Conservation (phyloP, 2,113 vertebrate species). For the Apteryx mantelli region DNA sequence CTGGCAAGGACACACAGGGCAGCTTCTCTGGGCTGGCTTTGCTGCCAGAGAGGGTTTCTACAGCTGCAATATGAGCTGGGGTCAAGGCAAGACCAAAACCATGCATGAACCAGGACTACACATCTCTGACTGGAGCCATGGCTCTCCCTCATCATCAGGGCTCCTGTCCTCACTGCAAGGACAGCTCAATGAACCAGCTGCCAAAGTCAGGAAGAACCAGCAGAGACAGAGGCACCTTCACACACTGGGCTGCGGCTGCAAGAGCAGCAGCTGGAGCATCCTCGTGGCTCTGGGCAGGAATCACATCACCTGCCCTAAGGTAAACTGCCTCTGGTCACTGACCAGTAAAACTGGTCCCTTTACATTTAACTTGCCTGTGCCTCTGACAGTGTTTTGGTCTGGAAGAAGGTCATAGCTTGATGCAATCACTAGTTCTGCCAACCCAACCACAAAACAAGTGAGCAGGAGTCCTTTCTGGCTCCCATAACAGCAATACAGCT, state of each 20-base stretch:
- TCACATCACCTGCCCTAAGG: neutral
- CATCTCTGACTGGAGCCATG: too few species aligned
- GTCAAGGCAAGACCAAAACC: too few species aligned
- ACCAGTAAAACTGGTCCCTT: neutral
- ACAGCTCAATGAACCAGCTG: neutral
- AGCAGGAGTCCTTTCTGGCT: neutral
- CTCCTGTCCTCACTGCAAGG: neutral
- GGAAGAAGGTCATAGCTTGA: neutral
- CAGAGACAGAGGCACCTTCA: neutral
- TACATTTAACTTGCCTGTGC: too few species aligned
- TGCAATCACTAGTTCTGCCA: neutral
- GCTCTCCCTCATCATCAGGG: too few species aligned
- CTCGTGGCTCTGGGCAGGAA: neutral
- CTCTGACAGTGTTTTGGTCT: neutral
- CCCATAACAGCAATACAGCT: neutral
- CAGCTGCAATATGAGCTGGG: too few species aligned
- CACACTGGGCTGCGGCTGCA: neutral
- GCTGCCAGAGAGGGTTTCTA: too few species aligned
- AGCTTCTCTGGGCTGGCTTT: too few species aligned
- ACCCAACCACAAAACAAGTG: neutral
- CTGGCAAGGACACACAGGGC: too few species aligned
- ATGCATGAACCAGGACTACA: too few species aligned
- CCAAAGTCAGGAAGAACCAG: neutral
- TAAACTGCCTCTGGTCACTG: neutral
- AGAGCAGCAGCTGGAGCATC: neutral